A percentile compares a stretch with the other conserved stretches of the same genome.
These are phyloP conservation scores for Henricia sp. DNA, from an alignment of 53 echinoderm and acorn worm genomes.

Conservation along the genomic window DNA sequence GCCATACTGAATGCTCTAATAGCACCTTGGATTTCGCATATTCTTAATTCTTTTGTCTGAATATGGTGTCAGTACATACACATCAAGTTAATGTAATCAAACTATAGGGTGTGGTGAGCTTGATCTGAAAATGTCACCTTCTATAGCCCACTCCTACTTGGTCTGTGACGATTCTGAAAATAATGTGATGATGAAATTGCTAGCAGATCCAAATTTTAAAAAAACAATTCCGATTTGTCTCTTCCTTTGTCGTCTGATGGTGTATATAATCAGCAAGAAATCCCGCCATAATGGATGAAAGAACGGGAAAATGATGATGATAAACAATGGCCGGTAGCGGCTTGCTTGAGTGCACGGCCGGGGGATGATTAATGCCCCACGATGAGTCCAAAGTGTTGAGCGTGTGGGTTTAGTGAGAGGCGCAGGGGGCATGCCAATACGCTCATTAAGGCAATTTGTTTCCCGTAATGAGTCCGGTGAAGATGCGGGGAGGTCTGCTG, in stretches of 20 bases:
- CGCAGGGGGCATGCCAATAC: not conserved
- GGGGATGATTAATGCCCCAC: conserved; percentile 25
- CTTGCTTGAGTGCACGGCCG: not conserved
- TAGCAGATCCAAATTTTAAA: not conserved
- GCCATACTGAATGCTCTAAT: too few relatives aligned
- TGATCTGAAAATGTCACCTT: too few relatives aligned
- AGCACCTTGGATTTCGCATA: too few relatives aligned
- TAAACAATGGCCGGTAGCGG: conserved; percentile 9
- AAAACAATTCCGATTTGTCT: not conserved
- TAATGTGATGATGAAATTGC: too few relatives aligned
- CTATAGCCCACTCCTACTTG: too few relatives aligned
- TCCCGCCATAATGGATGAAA: not conserved
- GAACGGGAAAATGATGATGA: not conserved
- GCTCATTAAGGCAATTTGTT: conserved; percentile 59
- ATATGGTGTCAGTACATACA: too few relatives aligned
- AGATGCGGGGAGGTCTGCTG: conserved; percentile 2
- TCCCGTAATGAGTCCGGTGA: conserved; percentile 7
- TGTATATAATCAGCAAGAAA: not conserved
- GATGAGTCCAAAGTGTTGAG: conserved; percentile 49
- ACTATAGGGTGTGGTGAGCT: too few relatives aligned
- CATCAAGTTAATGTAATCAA: too few relatives aligned
- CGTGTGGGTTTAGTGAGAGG: conserved; percentile 10
- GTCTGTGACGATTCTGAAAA: not conserved
- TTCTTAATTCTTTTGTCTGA: too few relatives aligned
- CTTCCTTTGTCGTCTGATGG: not conserved